Evolutionary conservation across 2,113 vertebrate genomes (phyloP).

Genomic region (Syrrhaptes paradoxus): DNA sequence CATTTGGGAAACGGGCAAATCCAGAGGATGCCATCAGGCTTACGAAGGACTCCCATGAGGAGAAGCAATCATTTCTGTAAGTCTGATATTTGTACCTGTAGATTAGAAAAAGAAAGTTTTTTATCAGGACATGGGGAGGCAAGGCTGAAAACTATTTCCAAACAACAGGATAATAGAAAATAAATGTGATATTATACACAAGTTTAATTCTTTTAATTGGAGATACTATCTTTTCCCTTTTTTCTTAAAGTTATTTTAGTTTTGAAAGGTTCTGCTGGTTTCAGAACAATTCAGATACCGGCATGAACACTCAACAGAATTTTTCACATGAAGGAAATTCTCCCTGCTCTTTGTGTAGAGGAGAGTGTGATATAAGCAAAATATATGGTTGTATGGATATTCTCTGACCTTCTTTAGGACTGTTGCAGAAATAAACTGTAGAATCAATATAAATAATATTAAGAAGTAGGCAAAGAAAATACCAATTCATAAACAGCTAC

Average conservation of each 20-base stretch:
- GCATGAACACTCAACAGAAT: accelerated
- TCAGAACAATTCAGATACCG: not conserved
- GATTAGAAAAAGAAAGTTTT: not conserved
- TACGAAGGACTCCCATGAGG: not conserved
- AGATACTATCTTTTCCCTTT: not conserved
- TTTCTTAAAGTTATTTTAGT: not conserved
- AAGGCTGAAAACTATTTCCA: not conserved
- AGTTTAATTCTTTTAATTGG: not conserved
- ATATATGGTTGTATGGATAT: not conserved
- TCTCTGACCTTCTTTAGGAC: not conserved
- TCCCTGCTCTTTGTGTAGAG: not conserved
- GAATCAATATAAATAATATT: not conserved
- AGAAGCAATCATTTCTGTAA: not conserved
- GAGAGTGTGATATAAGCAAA: not conserved
- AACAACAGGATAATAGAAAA: not conserved
- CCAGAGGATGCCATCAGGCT: not conserved
- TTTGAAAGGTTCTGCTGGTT: not conserved
- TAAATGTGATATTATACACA: not conserved
- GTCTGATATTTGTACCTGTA: not conserved
- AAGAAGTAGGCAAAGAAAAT: not conserved
- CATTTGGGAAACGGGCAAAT: not conserved
- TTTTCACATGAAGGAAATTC: not conserved
- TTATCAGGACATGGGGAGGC: not conserved
- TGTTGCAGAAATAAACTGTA: not conserved
- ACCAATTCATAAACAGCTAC: not conserved